Conservation (phyloP, 2,113 vertebrate genomes). For the Pseudopipra pipra region DNA sequence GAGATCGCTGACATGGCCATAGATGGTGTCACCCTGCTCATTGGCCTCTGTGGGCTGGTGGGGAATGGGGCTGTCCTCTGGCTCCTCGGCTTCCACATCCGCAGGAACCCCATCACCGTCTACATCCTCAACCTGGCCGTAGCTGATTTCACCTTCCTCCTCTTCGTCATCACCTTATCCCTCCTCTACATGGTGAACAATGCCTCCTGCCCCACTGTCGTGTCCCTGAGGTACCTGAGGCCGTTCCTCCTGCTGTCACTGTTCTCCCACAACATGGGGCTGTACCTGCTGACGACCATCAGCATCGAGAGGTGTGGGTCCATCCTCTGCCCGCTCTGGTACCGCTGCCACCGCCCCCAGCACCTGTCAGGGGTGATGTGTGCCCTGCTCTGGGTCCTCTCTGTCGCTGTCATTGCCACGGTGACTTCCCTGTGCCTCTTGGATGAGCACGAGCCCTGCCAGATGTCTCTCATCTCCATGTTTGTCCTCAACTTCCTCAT, state of each 20-base stretch:
- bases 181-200: background rate
- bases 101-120: conserved; percentile 21
- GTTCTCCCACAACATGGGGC: background rate
- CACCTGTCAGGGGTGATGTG: background rate
- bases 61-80: conserved; percentile 27
- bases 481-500: background rate
- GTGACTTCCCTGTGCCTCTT: conserved; percentile 68
- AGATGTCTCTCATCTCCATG: background rate
- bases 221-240: background rate
- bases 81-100: conserved; percentile 8
- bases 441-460: too few relatives aligned
- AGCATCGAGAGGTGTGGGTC: background rate
- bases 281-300: background rate
- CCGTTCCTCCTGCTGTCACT: background rate
- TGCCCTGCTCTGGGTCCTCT: conserved; percentile 57
- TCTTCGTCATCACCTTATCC: background rate
- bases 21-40: background rate
- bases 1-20: rapidly evolving
- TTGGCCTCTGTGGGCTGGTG: conserved; percentile 18
- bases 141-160: background rate
- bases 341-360: conserved; percentile 27
- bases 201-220: rapidly evolving
- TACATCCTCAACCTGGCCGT: conserved; percentile 37
- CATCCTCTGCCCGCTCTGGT: conserved; percentile 48
- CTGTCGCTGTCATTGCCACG: background rate